Conservation (phyloP, 2,113 vertebrate species). For the Neodon shergylaensis region DNA sequence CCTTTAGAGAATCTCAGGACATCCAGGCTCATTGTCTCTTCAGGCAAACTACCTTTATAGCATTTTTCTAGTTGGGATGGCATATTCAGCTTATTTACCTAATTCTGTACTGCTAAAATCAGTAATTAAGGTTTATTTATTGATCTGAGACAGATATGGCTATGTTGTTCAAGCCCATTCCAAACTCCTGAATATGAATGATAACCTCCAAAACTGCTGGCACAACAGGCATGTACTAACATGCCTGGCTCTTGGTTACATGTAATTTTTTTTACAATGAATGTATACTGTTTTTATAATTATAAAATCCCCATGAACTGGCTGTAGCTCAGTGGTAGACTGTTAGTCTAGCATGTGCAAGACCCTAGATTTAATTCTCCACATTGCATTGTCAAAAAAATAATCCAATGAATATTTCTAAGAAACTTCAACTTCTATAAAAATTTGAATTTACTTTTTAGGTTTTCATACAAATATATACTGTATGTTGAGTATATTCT, state of each 20-base stretch:
- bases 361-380: not conserved
- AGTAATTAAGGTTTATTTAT: not conserved
- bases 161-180: not conserved
- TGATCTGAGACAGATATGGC: not conserved
- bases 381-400: not conserved
- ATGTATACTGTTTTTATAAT: not conserved
- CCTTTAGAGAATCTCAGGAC: not conserved
- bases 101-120: not conserved
- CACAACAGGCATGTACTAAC: not conserved
- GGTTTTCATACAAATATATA: not conserved
- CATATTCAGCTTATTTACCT: slow-evolving; percentile 6
- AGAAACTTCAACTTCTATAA: not conserved
- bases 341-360: not conserved
- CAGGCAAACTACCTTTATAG: slow-evolving; percentile 22
- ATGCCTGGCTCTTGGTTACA: not conserved
- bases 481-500: not conserved
- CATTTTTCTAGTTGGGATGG: not conserved
- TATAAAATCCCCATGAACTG: not conserved
- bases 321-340: not conserved
- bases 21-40: not conserved
- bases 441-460: not conserved
- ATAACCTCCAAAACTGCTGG: not conserved
- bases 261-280: not conserved
- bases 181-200: not conserved
- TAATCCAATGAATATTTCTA: slow-evolving; percentile 21